These are phyloP conservation scores for Spongilla lacustris DNA, from an alignment of 37 sponge, comb jelly and placozoan species.

Conservation along the genomic window DNA sequence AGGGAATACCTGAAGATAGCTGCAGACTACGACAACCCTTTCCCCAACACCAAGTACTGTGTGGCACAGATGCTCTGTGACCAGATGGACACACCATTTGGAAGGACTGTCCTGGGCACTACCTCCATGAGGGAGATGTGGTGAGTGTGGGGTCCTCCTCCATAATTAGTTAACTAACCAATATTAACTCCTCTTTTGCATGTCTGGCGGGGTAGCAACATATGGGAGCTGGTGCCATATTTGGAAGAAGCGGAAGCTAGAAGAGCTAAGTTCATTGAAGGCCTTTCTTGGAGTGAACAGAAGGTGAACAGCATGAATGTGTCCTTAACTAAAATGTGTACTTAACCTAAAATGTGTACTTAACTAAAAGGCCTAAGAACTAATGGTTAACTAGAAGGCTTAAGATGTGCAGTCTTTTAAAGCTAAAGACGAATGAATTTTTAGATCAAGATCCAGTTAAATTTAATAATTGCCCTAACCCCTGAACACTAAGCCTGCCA, in stretches of 20 bases:
- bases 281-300: constrained; percentile 34
- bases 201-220: constrained; percentile 18
- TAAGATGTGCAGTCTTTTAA: no score
- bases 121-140: constrained; percentile 59
- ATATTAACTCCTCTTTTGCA: no score
- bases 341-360: no score
- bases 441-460: no score
- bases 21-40: constrained; percentile 49
- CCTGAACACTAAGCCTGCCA: no score
- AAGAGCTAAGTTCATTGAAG: constrained; percentile 10
- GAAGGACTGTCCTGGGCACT: constrained; percentile 48
- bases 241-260: constrained; percentile 23
- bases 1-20: constrained; percentile 68
- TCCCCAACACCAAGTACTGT: constrained; percentile 78
- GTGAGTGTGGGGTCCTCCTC: constrained; percentile 12
- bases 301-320: no score
- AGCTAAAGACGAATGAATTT: no score
- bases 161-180: no score
- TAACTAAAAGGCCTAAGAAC: no score
- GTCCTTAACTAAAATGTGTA: no score
- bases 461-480: no score
- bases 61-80: constrained; percentile 72
- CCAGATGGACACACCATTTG: constrained; percentile 44
- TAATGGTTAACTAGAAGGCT: no score
- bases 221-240: constrained; percentile 47